phyloP scores from a whole-genome alignment of 2,888 invertebrate genomes.

The Harpalus rubripes region DNA sequence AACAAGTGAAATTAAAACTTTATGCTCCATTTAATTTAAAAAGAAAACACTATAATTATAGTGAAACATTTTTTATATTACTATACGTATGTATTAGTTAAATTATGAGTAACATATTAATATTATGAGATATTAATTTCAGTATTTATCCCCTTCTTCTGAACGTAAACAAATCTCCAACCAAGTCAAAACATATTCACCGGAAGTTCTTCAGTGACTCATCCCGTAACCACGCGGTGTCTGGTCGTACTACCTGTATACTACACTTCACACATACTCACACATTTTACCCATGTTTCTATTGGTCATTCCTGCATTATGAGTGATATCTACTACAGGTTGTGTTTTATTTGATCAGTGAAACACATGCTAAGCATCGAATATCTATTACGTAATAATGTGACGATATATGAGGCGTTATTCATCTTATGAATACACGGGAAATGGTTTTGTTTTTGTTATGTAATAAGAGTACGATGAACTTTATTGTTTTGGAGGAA shows the following conservation, averaged over 20 bases:
- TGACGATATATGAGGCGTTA: not conserved
- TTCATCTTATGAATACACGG: slow-evolving; percentile 12
- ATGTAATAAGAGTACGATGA: not conserved
- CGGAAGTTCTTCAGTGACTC: slow-evolving; percentile 13
- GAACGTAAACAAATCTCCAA: too few species aligned
- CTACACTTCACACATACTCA: not conserved
- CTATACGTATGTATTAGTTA: too few species aligned
- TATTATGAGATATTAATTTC: too few species aligned
- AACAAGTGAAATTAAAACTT: not conserved
- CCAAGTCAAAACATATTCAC: not conserved
- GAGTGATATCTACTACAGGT: not conserved
- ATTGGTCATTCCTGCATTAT: not conserved
- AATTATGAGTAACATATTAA: too few species aligned
- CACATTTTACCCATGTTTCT: not conserved
- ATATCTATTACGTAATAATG: slow-evolving; percentile 15
- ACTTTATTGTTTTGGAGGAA: too few species aligned
- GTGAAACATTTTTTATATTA: too few species aligned
- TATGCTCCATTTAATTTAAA: not conserved
- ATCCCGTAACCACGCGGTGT: slow-evolving; percentile 3
- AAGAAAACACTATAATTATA: too few species aligned
- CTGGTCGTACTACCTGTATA: slow-evolving; percentile 10
- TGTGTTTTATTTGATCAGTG: not conserved
- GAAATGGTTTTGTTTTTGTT: slow-evolving; percentile 23
- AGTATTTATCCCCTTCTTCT: too few species aligned
- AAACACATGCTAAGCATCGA: not conserved